Conservation (phyloP, 1,140 invertebrate species). For the Drosophila serrata region DNA sequence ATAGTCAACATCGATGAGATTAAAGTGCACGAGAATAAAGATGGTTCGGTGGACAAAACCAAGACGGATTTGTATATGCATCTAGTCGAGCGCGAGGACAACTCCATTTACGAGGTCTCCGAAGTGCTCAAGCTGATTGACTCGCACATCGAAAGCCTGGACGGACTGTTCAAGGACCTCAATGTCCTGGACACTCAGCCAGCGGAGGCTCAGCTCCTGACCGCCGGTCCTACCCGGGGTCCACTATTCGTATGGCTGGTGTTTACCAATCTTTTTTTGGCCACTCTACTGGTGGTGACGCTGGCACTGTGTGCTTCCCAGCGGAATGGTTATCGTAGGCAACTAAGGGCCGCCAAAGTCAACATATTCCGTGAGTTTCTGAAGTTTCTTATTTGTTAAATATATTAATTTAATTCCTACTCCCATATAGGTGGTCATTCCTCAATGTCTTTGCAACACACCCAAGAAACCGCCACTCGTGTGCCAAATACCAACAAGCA, state of each 20-base stretch:
- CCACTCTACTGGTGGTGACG: constrained; percentile 91
- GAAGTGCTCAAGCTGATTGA: constrained; percentile 94
- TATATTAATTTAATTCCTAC: neutral
- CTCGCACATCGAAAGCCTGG: constrained; percentile 95
- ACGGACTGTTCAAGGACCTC: constrained; percentile 96
- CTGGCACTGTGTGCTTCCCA: constrained; percentile 93
- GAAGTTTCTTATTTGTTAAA: neutral
- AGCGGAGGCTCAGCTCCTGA: constrained; percentile 88
- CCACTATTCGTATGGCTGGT: constrained; percentile 92
- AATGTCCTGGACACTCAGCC: constrained; percentile 95
- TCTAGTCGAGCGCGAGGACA: constrained; percentile 94
- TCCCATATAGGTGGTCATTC: constrained; percentile 62
- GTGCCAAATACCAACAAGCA: constrained; percentile 98
- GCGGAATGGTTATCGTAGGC: constrained; percentile 92
- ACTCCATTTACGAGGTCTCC: constrained; percentile 95
- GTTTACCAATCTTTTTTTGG: constrained; percentile 92
- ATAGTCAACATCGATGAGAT: constrained; percentile 98
- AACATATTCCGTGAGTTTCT: constrained; percentile 93
- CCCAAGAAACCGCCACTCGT: constrained; percentile 86
- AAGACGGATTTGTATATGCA: constrained; percentile 97
- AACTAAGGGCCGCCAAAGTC: constrained; percentile 97
- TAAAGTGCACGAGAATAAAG: constrained; percentile 95
- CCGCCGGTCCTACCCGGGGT: constrained; percentile 85
- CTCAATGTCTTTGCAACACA: constrained; percentile 65
- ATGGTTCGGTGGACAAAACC: constrained; percentile 96